Conservation (phyloP, 2,113 vertebrate genomes). For the Arvicanthis niloticus region DNA sequence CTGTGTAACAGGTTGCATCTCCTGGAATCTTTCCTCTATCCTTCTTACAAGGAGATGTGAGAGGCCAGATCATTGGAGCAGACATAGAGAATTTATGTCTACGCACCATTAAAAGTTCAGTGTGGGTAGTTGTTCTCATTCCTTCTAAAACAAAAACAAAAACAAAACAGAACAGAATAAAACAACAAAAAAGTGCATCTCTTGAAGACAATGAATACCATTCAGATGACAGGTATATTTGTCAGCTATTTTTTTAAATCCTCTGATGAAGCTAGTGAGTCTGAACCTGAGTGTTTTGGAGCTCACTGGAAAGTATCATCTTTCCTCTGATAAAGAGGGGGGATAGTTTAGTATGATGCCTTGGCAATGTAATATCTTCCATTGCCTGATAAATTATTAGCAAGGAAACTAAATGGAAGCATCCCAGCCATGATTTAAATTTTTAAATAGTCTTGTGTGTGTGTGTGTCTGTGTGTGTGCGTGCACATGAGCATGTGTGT, state of each 20-base stretch:
- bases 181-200: not conserved
- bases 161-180: too few species aligned
- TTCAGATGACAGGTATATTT: not conserved
- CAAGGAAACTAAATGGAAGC: not conserved
- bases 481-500: not conserved
- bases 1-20: not conserved
- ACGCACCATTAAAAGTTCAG: not conserved
- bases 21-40: not conserved
- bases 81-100: not conserved
- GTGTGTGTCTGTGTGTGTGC: not conserved
- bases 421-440: not conserved
- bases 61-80: not conserved
- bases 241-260: not conserved
- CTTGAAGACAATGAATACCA: not conserved
- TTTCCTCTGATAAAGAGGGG: not conserved
- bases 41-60: not conserved
- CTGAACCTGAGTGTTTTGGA: not conserved
- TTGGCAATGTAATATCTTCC: not conserved
- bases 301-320: not conserved
- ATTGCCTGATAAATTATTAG: not conserved
- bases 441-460: not conserved
- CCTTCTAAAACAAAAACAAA: not conserved
- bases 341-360: not conserved
- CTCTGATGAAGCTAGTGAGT: not conserved
- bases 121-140: not conserved